Base-by-base conservation (phyloP, 64 coral and sea anemone species). In the Anthopleura sola region DNA sequence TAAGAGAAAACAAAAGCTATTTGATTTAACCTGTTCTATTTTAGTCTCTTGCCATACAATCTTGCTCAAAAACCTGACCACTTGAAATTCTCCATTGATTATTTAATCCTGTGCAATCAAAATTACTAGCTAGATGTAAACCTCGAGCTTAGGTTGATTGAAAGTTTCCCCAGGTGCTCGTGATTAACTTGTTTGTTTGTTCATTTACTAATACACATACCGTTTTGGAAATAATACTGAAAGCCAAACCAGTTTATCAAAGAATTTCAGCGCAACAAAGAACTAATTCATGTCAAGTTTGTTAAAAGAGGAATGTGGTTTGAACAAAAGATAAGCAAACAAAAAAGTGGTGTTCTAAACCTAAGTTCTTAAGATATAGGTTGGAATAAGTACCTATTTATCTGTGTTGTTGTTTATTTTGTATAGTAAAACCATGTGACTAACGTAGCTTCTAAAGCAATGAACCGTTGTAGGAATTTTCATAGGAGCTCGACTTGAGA, bases 201-300 rank as follows among this genome's bases (percentile, higher is more conserved):
- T 26, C 44, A 79, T 79, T 78, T 79, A 79, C 9, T 79, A 79
- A 79, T 47, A 79, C 39, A 79, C 39, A 79, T 37, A 79, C 76
- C 18, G 34, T 48, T 46, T n/a, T 47, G 10, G 76, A 44, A 47
- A 48, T 71, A 71, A 71, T 32, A 34, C 66, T 17, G 28, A 71
- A 71, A 33, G 15, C 66, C 11, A 53, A 53, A n/a, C n/a, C n/a
- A n/a, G 7, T 53, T 17, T 53, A 14, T 13, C 8, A 71, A 71
- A 71, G 24, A 23, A 62, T 23, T 62, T 24, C 58, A 62, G 5
- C 58, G 16, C 23, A 62, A n/a, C 28, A 29, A 71, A 71, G 66
- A 71, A 32, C 34, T 12, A 71, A 32, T 17, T 31, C 14, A 71
- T 34, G 9, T 71, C 28, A 71, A 71, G n/a, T 71, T 34, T 71